Base-by-base conservation (phyloP, 2,797 vertebrate genomes). In the Microctenopoma stevenorrisi region DNA sequence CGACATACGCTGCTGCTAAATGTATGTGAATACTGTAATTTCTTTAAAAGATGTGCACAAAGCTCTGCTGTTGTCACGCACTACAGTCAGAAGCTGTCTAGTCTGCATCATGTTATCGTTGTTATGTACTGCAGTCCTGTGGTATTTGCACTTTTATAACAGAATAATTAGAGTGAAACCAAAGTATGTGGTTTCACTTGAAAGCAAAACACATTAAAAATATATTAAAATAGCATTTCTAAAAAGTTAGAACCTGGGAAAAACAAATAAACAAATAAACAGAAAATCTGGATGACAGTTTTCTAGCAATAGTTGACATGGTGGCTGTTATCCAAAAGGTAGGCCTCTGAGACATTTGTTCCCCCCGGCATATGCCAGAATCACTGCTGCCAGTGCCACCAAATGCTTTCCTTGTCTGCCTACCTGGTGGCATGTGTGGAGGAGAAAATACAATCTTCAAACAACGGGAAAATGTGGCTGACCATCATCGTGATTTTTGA, bases 321-420 rank as follows among this genome's bases (percentile, higher is more conserved):
- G 40, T 76, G 78, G 80, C 79, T 81, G 64, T 68, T 69, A 25
- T 87, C 83, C 89, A 91, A 88, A 90, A 90, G 88, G 87, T 83
- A 75, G 84, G 65, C 82, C 74, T 90, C 64, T 79, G 87, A 82
- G 85, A 90, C 91, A 93, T 93, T 92, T 93, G 92, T 73, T 90
- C 80, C 86, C 76, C 42, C 77, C 87, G 83, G 87, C 90, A 91
- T 91, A 87, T 91, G 91, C 86, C 81, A 74, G 84, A 83, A 89
- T 90, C 89, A 91, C 81, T 82, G 78, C 88, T 84, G 72, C 81
- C 38, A 10, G 74, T 80, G 85, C 74, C 78, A 87, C 83, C 88
- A 92, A 92, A 91, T 88, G 89, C 74, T 79, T 77, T 59, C 57
- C 50, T 80, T 85, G 82, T 73, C 76, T 82, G 16, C 80, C 64